Conservation (phyloP, 2,888 invertebrate genomes). For the Dynastes maya region DNA sequence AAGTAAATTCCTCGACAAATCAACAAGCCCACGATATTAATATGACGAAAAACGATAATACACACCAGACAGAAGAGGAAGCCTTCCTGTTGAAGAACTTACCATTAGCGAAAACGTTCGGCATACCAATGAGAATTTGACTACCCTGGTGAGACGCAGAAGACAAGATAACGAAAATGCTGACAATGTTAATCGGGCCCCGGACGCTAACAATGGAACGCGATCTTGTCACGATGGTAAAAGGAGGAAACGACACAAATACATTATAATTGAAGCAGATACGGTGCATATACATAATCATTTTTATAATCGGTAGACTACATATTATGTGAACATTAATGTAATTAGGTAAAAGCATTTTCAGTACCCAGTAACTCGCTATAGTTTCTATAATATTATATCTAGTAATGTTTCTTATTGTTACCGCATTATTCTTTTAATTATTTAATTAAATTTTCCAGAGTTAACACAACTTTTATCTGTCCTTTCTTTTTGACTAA, state of each 20-base stretch:
- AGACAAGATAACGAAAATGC: not conserved
- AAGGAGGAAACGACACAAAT: conserved; percentile 37
- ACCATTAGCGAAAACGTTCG: not conserved
- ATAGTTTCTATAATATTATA: not conserved
- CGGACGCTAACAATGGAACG: not conserved
- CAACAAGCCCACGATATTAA: not conserved
- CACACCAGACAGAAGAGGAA: too few species aligned
- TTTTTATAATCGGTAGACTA: conserved; percentile 50
- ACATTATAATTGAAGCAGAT: conserved; percentile 52
- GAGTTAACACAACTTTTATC: too few species aligned
- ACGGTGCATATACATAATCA: conserved; percentile 55
- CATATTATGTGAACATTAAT: too few species aligned
- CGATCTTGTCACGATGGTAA: not conserved
- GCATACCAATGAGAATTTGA: not conserved
- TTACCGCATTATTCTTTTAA: too few species aligned
- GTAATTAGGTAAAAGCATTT: too few species aligned
- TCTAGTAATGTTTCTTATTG: too few species aligned
- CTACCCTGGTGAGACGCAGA: not conserved
- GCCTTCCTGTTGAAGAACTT: not conserved
- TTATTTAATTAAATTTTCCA: too few species aligned
- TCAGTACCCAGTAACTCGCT: not conserved
- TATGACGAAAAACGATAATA: not conserved
- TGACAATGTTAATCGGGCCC: not conserved
- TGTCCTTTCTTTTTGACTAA: too few species aligned
- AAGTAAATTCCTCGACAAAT: not conserved